These are phyloP conservation scores for Papilio machaon DNA, from an alignment of 1,140 invertebrate species.

Conservation along the genomic window DNA sequence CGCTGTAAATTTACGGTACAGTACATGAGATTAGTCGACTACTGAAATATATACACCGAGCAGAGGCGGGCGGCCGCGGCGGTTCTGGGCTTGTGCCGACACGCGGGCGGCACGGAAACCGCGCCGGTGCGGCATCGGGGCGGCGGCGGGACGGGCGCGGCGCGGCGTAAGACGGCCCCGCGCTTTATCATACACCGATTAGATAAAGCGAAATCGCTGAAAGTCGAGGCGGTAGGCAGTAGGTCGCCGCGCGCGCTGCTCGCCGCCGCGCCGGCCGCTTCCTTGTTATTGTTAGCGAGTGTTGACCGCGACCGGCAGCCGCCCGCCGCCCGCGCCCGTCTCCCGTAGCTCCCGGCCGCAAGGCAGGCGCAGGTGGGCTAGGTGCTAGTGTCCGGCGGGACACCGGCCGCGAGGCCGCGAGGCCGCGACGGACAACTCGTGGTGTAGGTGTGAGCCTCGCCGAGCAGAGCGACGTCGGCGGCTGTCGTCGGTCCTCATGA, in stretches of 20 bases:
- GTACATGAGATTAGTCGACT: too few species aligned
- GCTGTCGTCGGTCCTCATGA: neutral
- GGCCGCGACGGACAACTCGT: neutral
- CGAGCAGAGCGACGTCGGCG: neutral
- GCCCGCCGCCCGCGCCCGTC: slow-evolving; percentile 42
- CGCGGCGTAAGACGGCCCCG: slow-evolving; percentile 2
- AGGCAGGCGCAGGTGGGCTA: neutral
- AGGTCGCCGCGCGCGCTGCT: slow-evolving; percentile 49
- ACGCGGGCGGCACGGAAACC: neutral
- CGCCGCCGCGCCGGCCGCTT: slow-evolving; percentile 51
- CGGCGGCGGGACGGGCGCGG: slow-evolving; percentile 14
- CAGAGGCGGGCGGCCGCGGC: neutral
- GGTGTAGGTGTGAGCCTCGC: neutral
- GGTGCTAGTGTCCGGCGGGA: neutral
- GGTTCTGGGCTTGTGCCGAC: slow-evolving; percentile 13
- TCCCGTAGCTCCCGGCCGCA: neutral
- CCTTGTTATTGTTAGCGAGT: slow-evolving; percentile 69
- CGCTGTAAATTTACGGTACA: too few species aligned
- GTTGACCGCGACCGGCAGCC: slow-evolving; percentile 59
- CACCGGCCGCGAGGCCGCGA: slow-evolving; percentile 14
- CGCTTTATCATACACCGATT: slow-evolving; percentile 66
- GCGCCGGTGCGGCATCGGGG: slow-evolving; percentile 32
- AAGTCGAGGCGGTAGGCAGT: slow-evolving; percentile 52
- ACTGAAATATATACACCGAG: too few species aligned
- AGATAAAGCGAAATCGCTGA: slow-evolving; percentile 70